Conservation (phyloP, 2,888 invertebrate species). For the Melanargia galathea region DNA sequence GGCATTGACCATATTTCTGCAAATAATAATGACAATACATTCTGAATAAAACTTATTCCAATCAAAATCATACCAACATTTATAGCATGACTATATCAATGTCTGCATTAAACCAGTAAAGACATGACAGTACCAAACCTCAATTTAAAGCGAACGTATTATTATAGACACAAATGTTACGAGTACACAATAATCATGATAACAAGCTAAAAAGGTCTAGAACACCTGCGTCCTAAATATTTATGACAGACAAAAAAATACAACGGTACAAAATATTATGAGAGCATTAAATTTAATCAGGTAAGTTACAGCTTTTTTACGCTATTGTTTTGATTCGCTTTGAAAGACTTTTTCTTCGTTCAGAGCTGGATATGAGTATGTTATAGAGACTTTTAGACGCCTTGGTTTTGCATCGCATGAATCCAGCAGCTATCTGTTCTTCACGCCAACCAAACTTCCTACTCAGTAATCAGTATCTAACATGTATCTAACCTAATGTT, state of each 20-base stretch:
- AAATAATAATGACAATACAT: background rate
- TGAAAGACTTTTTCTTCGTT: too few species aligned
- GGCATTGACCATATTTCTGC: background rate
- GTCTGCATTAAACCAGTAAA: background rate
- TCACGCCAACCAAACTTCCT: too few species aligned
- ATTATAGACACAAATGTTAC: background rate
- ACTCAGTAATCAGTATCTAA: too few species aligned
- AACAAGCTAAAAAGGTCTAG: conserved; percentile 17
- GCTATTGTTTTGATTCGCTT: background rate
- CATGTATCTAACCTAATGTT: too few species aligned
- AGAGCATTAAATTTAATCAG: background rate
- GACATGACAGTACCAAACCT: background rate
- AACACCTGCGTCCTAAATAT: conserved; percentile 31
- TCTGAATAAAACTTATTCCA: background rate
- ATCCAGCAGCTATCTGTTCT: too few species aligned
- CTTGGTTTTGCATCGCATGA: too few species aligned
- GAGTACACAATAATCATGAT: background rate
- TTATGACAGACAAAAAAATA: conserved; percentile 10
- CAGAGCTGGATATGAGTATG: too few species aligned
- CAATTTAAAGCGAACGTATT: background rate
- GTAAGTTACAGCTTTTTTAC: background rate
- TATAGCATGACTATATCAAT: background rate
- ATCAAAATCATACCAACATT: background rate
- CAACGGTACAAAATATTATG: background rate
- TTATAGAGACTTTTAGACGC: too few species aligned